Evolutionary conservation across 2,797 vertebrate genomes (phyloP).

Genomic region (Rhinatrema bivittatum): DNA sequence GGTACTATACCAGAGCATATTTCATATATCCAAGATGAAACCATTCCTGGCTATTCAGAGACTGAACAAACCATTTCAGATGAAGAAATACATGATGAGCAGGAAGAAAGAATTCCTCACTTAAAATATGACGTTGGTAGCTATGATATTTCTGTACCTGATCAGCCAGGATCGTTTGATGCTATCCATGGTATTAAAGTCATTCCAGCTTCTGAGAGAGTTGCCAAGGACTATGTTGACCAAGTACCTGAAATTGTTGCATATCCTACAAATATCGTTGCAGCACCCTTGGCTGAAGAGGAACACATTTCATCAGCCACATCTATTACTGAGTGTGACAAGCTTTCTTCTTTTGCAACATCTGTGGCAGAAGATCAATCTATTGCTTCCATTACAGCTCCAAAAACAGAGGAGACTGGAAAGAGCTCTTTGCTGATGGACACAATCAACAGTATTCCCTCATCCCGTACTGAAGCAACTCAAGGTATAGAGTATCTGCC

Average conservation of each 20-base stretch:
- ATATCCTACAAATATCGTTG: slow-evolving; percentile 79
- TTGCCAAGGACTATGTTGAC: slow-evolving; percentile 62
- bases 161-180: slow-evolving; percentile 73
- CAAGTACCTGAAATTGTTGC: slow-evolving; percentile 71
- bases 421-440: slow-evolving; percentile 83
- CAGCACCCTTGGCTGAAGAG: slow-evolving; percentile 92
- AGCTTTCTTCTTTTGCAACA: slow-evolving; percentile 92
- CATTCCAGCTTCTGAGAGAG: slow-evolving; percentile 41
- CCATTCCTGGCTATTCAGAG: slow-evolving; percentile 93
- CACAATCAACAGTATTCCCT: slow-evolving; percentile 79
- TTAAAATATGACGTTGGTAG: slow-evolving; percentile 73
- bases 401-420: slow-evolving; percentile 85
- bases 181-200: slow-evolving; percentile 71
- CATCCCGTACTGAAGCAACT: slow-evolving; percentile 75
- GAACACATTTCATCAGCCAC: slow-evolving; percentile 96
- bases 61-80: slow-evolving; percentile 97
- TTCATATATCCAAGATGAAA: slow-evolving; percentile 95
- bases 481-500: slow-evolving; percentile 90
- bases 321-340: slow-evolving; percentile 96
- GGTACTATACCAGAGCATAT: slow-evolving; percentile 71
- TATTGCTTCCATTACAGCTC: slow-evolving; percentile 85
- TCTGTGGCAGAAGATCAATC: slow-evolving; percentile 96
- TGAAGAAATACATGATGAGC: slow-evolving; percentile 92
- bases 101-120: slow-evolving; percentile 82
- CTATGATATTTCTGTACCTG: slow-evolving; percentile 78